Conservation (phyloP, 2,797 vertebrate species). For the Sarcoramphus papa region DNA sequence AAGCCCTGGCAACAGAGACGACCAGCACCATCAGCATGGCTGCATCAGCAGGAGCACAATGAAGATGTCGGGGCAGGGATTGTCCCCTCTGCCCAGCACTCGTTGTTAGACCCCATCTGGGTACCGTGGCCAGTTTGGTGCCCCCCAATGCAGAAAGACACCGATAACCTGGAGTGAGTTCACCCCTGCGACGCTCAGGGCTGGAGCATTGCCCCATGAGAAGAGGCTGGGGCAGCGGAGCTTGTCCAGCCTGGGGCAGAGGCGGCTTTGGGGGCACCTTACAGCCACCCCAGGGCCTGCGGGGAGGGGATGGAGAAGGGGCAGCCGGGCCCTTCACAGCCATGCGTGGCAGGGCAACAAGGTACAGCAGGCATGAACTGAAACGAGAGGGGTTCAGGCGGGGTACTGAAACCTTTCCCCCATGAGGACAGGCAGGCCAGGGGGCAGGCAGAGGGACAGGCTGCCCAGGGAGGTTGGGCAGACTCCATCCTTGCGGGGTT, state of each 20-base stretch:
- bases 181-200: fast-evolving
- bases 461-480: not conserved
- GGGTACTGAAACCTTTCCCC: not conserved
- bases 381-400: not conserved
- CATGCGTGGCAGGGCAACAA: not conserved
- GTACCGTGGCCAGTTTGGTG: fast-evolving
- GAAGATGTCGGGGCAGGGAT: not conserved
- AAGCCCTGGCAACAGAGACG: not conserved
- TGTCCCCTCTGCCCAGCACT: not conserved
- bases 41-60: not conserved
- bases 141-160: fast-evolving
- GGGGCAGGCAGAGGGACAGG: not conserved
- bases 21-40: not conserved
- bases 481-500: not conserved
- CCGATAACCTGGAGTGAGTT: fast-evolving
- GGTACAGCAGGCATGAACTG: not conserved
- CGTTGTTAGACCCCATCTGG: no score
- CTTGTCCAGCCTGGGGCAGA: not conserved
- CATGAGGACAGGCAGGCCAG: not conserved
- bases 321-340: not conserved
- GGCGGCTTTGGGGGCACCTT: not conserved
- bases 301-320: not conserved
- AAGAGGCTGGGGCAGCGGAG: not conserved
- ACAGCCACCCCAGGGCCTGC: not conserved
- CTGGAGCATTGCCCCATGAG: not conserved